Percentiles rank a stretch among this genome's conserved stretches.
Conservation (phyloP, 2,888 invertebrate species). For the Gymnoscelis rufifasciata region DNA sequence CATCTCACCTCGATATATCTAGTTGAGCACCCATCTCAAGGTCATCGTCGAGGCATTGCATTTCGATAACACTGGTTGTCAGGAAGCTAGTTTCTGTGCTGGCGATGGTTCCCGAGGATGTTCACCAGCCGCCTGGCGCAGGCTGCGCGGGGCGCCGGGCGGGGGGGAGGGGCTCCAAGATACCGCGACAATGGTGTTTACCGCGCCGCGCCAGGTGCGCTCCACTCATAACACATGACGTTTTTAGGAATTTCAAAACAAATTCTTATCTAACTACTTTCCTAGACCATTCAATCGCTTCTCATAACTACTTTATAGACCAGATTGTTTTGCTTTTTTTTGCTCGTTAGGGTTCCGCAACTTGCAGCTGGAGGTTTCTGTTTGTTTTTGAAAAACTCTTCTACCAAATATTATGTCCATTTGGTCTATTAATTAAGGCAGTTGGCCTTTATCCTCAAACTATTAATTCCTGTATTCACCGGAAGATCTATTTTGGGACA, state of each 20-base stretch:
- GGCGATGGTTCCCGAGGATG: background rate
- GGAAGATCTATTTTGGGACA: too few species aligned
- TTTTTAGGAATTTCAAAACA: constrained; percentile 44
- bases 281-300: background rate
- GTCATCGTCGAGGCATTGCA: background rate
- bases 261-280: constrained; percentile 13
- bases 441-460: too few species aligned
- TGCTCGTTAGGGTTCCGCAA: background rate
- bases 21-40: background rate
- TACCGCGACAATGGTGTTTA: constrained; percentile 40
- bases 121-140: background rate
- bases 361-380: too few species aligned
- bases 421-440: too few species aligned
- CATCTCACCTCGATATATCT: background rate
- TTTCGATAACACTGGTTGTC: too few species aligned
- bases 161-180: background rate
- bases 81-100: too few species aligned
- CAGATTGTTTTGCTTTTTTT: background rate
- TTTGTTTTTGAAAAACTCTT: too few species aligned
- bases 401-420: too few species aligned
- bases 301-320: background rate
- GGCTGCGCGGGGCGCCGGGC: background rate
- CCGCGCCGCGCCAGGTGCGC: constrained; percentile 31
- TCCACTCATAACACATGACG: constrained; percentile 24
- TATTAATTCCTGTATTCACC: too few species aligned